phyloP scores from a whole-genome alignment of 2,797 vertebrate genomes.

The Syngnathus acus region DNA sequence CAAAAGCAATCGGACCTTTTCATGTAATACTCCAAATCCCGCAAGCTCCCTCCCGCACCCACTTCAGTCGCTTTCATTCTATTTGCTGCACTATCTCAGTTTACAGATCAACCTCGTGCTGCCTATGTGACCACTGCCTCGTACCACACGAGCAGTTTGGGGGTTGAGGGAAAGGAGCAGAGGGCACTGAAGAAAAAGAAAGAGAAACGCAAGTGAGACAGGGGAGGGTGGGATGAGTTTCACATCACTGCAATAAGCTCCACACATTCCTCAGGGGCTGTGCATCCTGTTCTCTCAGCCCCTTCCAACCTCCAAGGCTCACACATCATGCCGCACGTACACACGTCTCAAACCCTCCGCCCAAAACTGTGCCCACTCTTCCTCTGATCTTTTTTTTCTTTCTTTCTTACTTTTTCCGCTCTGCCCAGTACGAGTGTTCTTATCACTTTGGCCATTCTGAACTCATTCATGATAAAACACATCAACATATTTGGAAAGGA shows the following conservation, averaged over 20 bases:
- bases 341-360: background rate
- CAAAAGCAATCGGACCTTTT: conserved; percentile 25
- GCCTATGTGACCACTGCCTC: conserved; percentile 28
- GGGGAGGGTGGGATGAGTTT: conserved; percentile 46
- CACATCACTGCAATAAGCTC: conserved; percentile 54
- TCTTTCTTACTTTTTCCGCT: background rate
- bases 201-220: conserved; percentile 15
- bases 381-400: conserved; percentile 50
- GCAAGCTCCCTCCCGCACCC: conserved; percentile 11
- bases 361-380: conserved; percentile 52
- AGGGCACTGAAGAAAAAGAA: conserved; percentile 6
- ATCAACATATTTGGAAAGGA: background rate
- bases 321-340: conserved; percentile 18
- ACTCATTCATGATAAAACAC: background rate
- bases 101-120: conserved; percentile 21
- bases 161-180: conserved; percentile 2
- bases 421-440: background rate
- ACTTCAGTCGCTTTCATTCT: conserved; percentile 18
- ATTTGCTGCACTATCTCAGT: conserved; percentile 29
- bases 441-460: background rate
- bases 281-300: conserved; percentile 72
- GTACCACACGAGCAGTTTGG: background rate
- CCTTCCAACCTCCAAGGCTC: conserved; percentile 32
- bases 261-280: conserved; percentile 69
- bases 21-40: conserved; percentile 18